Conservation (phyloP, 1,140 invertebrate species). For the Panagrolaimus sp. region DNA sequence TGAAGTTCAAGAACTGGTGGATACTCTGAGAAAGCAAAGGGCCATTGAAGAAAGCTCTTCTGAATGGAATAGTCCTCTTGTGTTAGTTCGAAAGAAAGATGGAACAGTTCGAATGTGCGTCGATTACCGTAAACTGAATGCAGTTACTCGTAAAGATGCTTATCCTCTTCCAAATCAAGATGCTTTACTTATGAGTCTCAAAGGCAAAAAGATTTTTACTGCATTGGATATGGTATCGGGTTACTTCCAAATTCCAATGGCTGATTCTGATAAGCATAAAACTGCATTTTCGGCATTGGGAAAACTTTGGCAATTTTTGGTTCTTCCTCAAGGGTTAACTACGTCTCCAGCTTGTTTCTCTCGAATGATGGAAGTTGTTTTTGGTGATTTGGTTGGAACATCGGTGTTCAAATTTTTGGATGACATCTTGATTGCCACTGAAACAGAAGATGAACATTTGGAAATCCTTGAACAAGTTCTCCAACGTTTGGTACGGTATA, state of each 20-base stretch:
- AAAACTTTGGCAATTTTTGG: constrained; percentile 59
- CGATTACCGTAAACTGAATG: constrained; percentile 63
- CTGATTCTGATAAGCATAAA: constrained; percentile 16
- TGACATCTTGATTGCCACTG: constrained; percentile 30
- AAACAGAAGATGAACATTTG: constrained; percentile 27
- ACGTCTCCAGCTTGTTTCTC: constrained; percentile 63
- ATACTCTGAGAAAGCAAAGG: too few species aligned
- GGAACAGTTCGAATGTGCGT: constrained; percentile 60
- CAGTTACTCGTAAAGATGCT: constrained; percentile 60
- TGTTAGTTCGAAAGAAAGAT: constrained; percentile 64
- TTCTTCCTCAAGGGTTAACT: constrained; percentile 62
- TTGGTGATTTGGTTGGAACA: constrained; percentile 43
- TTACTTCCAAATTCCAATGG: constrained; percentile 36
- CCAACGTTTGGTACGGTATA: constrained; percentile 28
- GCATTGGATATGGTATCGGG: constrained; percentile 53
- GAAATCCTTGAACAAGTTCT: constrained; percentile 39
- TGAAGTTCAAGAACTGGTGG: too few species aligned
- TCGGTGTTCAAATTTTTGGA: constrained; percentile 61
- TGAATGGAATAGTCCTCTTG: constrained; percentile 62
- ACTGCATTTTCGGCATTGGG: constrained; percentile 37
- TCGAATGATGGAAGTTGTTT: constrained; percentile 62
- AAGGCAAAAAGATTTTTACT: constrained; percentile 51
- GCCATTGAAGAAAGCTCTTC: too few species aligned
- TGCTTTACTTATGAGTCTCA: constrained; percentile 59
- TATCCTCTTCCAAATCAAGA: constrained; percentile 65